Conservation (phyloP, 2,888 invertebrate genomes). For the Eilema sororculum region DNA sequence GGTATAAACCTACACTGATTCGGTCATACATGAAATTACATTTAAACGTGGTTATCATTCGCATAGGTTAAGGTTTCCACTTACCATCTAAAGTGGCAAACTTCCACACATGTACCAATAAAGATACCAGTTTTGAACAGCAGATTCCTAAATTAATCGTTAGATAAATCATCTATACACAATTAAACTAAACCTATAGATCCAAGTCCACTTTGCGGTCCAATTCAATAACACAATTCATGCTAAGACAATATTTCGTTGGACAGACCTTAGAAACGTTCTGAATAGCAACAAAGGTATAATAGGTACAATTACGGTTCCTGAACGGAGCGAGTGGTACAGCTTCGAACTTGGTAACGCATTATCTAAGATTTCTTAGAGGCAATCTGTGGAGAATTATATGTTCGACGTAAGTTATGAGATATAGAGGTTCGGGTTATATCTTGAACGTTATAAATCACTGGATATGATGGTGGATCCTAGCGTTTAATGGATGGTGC, state of each 20-base stretch:
- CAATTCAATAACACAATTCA: slow-evolving; percentile 39
- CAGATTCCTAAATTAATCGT: not conserved
- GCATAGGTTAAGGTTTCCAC: no score
- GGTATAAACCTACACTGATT: no score
- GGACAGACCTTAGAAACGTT: slow-evolving; percentile 29
- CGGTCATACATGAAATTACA: no score
- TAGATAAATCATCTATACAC: not conserved
- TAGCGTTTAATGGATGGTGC: not conserved
- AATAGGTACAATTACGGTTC: slow-evolving; percentile 41
- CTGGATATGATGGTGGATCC: not conserved
- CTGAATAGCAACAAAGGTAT: slow-evolving; percentile 37
- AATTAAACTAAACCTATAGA: not conserved
- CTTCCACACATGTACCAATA: no score
- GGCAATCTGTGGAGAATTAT: slow-evolving; percentile 60
- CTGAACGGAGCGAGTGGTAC: slow-evolving; percentile 50
- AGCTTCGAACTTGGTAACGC: slow-evolving; percentile 57
- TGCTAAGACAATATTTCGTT: slow-evolving; percentile 39
- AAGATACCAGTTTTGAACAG: not conserved
- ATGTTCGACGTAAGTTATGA: slow-evolving; percentile 45
- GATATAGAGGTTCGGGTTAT: slow-evolving; percentile 20
- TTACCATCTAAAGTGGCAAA: no score
- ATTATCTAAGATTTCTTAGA: slow-evolving; percentile 71
- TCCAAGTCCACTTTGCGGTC: slow-evolving; percentile 11
- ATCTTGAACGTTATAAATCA: not conserved
- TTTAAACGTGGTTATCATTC: no score